Evolutionary conservation across 2,113 vertebrate species (phyloP).

Genomic region (Poecile atricapillus): DNA sequence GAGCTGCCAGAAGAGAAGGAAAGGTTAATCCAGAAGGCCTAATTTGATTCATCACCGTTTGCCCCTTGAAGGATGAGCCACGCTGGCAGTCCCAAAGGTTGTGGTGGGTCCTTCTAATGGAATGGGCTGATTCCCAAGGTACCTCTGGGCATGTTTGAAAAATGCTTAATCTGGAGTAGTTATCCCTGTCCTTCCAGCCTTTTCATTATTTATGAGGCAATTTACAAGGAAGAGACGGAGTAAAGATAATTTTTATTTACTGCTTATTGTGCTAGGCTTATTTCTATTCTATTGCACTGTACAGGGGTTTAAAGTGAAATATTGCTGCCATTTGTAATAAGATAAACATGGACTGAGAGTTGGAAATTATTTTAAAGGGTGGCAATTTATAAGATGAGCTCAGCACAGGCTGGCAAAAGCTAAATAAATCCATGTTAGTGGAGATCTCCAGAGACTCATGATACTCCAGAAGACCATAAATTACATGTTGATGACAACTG

Average conservation of each 20-base stretch:
- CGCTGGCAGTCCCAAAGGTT: neutral
- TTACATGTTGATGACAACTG: neutral
- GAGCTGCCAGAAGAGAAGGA: neutral
- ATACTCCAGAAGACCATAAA: neutral
- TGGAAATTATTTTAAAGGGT: slow-evolving; percentile 6
- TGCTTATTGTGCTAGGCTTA: neutral
- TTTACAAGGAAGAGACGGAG: neutral
- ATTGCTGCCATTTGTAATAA: neutral
- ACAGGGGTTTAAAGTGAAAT: neutral
- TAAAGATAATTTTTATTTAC: neutral
- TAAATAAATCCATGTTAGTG: slow-evolving; percentile 3
- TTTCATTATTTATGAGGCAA: neutral
- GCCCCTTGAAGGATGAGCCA: neutral
- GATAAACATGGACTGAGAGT: neutral
- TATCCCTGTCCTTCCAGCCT: neutral
- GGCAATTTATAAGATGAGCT: slow-evolving; percentile 11
- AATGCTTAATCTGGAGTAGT: neutral
- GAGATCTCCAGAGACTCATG: neutral
- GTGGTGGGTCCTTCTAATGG: neutral
- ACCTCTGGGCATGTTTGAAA: neutral
- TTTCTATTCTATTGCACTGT: neutral
- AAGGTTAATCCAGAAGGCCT: neutral
- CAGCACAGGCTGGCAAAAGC: neutral
- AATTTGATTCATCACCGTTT: neutral
- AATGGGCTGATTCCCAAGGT: neutral